Evolutionary conservation across 2,888 invertebrate genomes (phyloP).

Genomic region (Heliothis peltigera): DNA sequence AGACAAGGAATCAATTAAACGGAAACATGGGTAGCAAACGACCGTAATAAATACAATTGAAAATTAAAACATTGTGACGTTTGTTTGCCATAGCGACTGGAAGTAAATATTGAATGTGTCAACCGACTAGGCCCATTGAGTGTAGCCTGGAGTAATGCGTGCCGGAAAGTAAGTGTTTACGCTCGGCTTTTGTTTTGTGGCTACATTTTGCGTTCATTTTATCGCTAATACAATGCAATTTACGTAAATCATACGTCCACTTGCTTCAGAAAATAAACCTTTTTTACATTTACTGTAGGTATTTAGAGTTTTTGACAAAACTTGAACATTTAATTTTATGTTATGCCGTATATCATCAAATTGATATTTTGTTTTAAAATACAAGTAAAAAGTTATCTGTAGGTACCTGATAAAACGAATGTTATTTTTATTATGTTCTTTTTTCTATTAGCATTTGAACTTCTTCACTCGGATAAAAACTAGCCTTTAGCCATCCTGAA

Average conservation of each 20-base stretch:
- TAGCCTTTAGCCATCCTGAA: too few relatives aligned
- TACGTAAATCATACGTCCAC: not conserved
- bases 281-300: not conserved
- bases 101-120: constrained; percentile 33
- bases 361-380: too few relatives aligned
- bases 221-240: not conserved
- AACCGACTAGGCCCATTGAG: constrained; percentile 7
- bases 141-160: not conserved
- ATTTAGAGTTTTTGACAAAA: too few relatives aligned
- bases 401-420: too few relatives aligned
- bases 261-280: not conserved
- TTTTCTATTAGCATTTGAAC: too few relatives aligned
- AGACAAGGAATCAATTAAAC: constrained; percentile 8
- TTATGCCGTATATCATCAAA: too few relatives aligned
- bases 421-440: too few relatives aligned
- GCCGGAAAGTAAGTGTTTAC: constrained; percentile 1
- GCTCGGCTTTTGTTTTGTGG: not conserved
- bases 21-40: constrained; percentile 2
- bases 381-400: too few relatives aligned
- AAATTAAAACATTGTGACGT: constrained; percentile 10
- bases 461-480: too few relatives aligned
- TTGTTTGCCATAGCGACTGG: constrained; percentile 23
- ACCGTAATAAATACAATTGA: constrained; percentile 23
- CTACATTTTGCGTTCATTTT: not conserved
- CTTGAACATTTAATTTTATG: too few relatives aligned